Evolutionary conservation across 2,797 vertebrate genomes (phyloP), one percentile per base, ranked within the genome.

Genomic region (Esox masquinongy): DNA sequence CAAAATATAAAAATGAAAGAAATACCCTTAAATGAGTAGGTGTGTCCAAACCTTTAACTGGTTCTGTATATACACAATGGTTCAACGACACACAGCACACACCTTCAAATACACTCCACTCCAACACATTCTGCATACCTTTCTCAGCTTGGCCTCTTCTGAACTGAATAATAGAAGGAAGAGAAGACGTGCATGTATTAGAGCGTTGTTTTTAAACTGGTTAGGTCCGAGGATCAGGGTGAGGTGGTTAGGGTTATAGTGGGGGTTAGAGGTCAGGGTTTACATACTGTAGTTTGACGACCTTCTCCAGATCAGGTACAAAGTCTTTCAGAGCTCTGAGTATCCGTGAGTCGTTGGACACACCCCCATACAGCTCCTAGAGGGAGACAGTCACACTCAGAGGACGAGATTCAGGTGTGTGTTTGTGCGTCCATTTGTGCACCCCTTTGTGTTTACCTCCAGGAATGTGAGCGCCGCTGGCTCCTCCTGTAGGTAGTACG

Each of bases 201-300:
- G 24, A 24, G 19, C 19, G 19, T 49, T 47, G 22, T 50, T 16
- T 24, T 43, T 14, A 24, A 5, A 50, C 39, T 43, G 39, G 39
- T 56, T 22, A 6, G 29, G 31, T 29, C 31, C 11, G 6, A 67
- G 16, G 31, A 16, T 67, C n/a, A 69, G n/a, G 68, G 36, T 47
- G n/a, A n/a, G 19, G 68, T 14, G 7, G 3, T 31, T 17, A 66
- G 17, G 26, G 29, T 31, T 5, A 67, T 14, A 36, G 66, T 16
- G 11, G n/a, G 34, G 68, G 68, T 47, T 34, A 70, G 22, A 26
- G 68, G 71, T 72, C 51, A 59, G 29, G 53, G 11, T 14, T 36
- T 86, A 90, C 97, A 81, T 96, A 99, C 97, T 96, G 94, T 84
- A 96, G 94, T 86, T 97, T 98, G 84, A 97, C 92, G n/a, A 95